phyloP scores from a whole-genome alignment of 2,113 vertebrate genomes.

The Potamarius usumacintae region DNA sequence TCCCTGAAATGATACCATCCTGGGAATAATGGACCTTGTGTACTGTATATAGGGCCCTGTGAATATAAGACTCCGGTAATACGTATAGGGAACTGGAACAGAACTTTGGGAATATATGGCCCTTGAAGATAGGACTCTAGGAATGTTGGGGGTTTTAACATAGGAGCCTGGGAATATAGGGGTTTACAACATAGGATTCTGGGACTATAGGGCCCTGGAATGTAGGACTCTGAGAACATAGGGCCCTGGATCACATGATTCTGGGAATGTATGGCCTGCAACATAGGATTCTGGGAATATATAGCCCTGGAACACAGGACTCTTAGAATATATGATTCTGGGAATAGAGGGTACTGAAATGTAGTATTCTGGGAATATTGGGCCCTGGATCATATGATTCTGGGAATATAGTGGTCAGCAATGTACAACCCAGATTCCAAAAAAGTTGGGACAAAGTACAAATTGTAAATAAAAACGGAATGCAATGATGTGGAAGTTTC shows the following conservation, averaged over 20 bases:
- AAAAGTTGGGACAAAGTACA: no score
- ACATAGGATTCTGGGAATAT: background rate
- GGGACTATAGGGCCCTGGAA: background rate
- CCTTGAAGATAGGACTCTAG: background rate
- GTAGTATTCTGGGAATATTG: background rate
- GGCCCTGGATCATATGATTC: background rate
- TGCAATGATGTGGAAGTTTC: no score
- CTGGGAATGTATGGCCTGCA: background rate
- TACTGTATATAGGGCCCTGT: background rate
- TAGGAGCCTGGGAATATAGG: no score
- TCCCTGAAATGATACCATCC: background rate
- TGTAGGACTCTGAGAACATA: background rate
- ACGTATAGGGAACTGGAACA: background rate
- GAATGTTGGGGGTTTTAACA: no score
- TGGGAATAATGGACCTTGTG: background rate
- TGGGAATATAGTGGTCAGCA: background rate
- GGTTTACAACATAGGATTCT: background rate
- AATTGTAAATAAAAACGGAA: no score
- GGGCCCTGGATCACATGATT: background rate
- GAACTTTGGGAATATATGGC: background rate
- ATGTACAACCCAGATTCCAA: no score
- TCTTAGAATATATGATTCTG: background rate
- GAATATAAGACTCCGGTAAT: background rate
- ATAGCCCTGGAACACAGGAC: background rate
- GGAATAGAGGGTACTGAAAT: background rate